phyloP scores from a whole-genome alignment of 1,140 invertebrate species.

The Chironomus striatipennis region DNA sequence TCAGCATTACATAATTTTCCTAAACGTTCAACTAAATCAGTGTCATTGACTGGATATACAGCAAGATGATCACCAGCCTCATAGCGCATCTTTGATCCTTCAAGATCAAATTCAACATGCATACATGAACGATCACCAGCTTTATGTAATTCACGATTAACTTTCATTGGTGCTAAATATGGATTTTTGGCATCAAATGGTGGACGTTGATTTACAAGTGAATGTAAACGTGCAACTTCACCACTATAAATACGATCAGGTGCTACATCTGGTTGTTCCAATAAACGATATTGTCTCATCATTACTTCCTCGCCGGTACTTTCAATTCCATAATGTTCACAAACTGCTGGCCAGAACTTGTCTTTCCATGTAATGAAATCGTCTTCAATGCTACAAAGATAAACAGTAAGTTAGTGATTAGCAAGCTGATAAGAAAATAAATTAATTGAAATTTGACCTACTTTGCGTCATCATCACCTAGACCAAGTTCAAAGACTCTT shows the following conservation, averaged over 20 bases:
- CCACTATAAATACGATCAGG: slow-evolving; percentile 83
- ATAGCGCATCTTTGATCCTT: slow-evolving; percentile 79
- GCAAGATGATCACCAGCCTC: slow-evolving; percentile 94
- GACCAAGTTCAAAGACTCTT: slow-evolving; percentile 81
- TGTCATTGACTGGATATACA: slow-evolving; percentile 88
- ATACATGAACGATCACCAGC: slow-evolving; percentile 85
- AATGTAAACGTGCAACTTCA: slow-evolving; percentile 88
- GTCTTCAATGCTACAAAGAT: slow-evolving; percentile 84
- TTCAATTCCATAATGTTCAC: slow-evolving; percentile 90
- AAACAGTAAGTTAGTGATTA: background rate
- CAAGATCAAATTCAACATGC: slow-evolving; percentile 92
- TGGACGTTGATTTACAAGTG: slow-evolving; percentile 81
- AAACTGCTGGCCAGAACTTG: slow-evolving; percentile 94
- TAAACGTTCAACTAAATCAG: slow-evolving; percentile 74
- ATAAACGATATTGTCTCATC: slow-evolving; percentile 84
- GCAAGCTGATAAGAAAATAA: background rate
- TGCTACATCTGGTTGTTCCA: slow-evolving; percentile 62
- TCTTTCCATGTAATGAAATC: slow-evolving; percentile 99
- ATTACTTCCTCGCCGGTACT: slow-evolving; percentile 86
- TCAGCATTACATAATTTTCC: slow-evolving; percentile 74
- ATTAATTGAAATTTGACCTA: slow-evolving; percentile 44
- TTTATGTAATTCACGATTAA: slow-evolving; percentile 86
- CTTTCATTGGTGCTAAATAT: slow-evolving; percentile 74
- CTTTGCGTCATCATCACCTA: slow-evolving; percentile 99
- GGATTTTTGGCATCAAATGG: slow-evolving; percentile 99